These are phyloP conservation scores for Cheilosia soror DNA, from an alignment of 2,888 invertebrate genomes.

Conservation along the genomic window DNA sequence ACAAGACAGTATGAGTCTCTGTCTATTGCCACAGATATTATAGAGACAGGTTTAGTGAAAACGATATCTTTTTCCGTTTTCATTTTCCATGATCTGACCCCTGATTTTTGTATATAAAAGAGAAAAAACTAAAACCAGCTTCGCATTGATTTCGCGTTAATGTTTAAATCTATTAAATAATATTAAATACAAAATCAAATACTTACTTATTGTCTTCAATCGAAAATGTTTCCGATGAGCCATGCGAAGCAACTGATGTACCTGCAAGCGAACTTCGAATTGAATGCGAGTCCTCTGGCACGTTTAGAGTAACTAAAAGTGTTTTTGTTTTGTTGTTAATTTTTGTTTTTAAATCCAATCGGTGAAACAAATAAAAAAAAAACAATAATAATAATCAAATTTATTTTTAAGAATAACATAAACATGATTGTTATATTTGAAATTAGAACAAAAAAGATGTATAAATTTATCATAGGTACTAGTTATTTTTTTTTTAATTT, in stretches of 20 bases:
- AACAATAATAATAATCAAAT: conserved; percentile 53
- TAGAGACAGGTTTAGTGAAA: too few species aligned
- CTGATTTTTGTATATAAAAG: too few species aligned
- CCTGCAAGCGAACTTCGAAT: conserved; percentile 84
- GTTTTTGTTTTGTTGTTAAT: conserved; percentile 70
- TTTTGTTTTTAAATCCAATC: conserved; percentile 65
- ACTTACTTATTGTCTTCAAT: conserved; percentile 83
- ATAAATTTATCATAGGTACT: neutral
- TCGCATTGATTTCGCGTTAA: too few species aligned
- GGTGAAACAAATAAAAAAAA: conserved; percentile 63
- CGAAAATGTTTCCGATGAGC: conserved; percentile 83
- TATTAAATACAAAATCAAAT: neutral
- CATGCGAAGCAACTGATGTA: conserved; percentile 83
- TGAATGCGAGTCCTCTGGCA: conserved; percentile 83
- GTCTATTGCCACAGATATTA: too few species aligned
- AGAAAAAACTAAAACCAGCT: too few species aligned
- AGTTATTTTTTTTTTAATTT: conserved; percentile 13
- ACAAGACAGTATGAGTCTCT: too few species aligned
- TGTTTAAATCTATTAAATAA: too few species aligned
- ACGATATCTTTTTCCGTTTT: too few species aligned
- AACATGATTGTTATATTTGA: conserved; percentile 41
- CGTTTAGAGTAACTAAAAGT: conserved; percentile 82
- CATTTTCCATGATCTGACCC: too few species aligned
- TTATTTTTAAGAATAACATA: conserved; percentile 41
- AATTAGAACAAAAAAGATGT: conserved; percentile 4